Base-by-base conservation (phyloP, 2,797 vertebrate species). In the Etheostoma perlongum region DNA sequence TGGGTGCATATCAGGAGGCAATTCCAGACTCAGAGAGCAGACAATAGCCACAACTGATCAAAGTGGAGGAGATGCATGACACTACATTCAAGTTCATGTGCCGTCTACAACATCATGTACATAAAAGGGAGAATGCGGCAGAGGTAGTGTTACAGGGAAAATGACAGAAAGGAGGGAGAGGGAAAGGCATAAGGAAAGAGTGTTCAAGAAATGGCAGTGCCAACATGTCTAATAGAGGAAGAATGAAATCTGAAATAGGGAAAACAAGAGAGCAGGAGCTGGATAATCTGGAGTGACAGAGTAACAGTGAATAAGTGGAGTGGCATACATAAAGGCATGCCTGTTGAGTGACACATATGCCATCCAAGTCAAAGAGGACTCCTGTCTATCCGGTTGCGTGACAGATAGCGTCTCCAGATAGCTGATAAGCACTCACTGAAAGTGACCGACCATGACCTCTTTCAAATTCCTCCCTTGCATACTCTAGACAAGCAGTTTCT, bases 41-140 rank as follows among this genome's bases (percentile, higher is more conserved):
- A 97, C 94, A 97, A 96, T 96, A 84, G 85, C 90, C 66, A 81
- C 86, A 57, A 85, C 59, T 92, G 96, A 97, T 97, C 96, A 97
- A 97, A 96, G 96, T 65, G 79, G 81, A 91, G 85, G 83, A 91
- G 80, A 83, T 86, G 93, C 91, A 84, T 93, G 89, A 91, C 90
- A 96, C 92, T 93, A 79, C 85, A 82, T 82, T 89, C 66, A 93
- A 93, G 86, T 95, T 95, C 80, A 91, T 90, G 87, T 69, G 91
- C 78, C 77, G 73, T 91, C 87, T 76, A 81, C 83, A 82, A 69
- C 53, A 78, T 82, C 85, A 61, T 93, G 89, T 86, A 84, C 85
- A 69, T 51, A 11, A 79, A 74, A 72, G 77, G 72, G 51, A 84
- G 79, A 84, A 72, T 62, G 73, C 21, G 9, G 54, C 8, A 18